Evolutionary conservation across 2,113 vertebrate genomes (phyloP).

Genomic region (Acanthisitta chloris): DNA sequence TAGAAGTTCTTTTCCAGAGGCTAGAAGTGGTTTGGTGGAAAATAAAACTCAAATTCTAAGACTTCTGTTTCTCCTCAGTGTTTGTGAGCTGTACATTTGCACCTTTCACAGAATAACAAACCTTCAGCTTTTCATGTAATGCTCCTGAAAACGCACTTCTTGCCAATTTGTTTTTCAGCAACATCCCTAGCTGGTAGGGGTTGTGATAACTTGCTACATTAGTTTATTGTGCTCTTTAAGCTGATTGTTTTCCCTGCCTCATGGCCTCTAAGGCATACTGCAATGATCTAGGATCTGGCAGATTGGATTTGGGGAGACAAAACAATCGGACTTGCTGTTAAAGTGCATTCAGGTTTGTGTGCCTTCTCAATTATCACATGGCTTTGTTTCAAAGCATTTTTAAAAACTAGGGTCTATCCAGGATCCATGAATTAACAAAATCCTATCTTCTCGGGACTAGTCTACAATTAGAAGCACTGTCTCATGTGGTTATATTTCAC

Average conservation of each 20-base stretch:
- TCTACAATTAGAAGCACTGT: background rate
- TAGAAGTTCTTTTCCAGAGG: background rate
- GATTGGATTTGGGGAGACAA: background rate
- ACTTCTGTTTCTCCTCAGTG: background rate
- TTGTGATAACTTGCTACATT: background rate
- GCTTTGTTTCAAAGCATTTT: background rate
- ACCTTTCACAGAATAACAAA: background rate
- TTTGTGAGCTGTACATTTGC: background rate
- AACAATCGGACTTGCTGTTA: background rate
- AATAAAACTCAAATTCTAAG: background rate
- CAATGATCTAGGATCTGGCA: background rate
- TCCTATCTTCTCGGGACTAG: background rate
- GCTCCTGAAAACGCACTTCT: background rate
- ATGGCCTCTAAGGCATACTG: background rate
- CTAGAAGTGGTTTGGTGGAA: background rate
- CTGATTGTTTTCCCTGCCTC: background rate
- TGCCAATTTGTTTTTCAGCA: background rate
- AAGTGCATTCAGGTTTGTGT: background rate
- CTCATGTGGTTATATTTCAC: background rate
- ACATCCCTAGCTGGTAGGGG: background rate
- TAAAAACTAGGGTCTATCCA: background rate
- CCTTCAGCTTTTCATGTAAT: background rate
- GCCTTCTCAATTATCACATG: background rate
- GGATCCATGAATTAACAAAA: background rate
- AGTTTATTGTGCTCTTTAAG: background rate